A percentile compares a stretch with the other conserved stretches of the same genome.
Conservation (phyloP, 2,888 invertebrate genomes). For the Epistrophe eligans region DNA sequence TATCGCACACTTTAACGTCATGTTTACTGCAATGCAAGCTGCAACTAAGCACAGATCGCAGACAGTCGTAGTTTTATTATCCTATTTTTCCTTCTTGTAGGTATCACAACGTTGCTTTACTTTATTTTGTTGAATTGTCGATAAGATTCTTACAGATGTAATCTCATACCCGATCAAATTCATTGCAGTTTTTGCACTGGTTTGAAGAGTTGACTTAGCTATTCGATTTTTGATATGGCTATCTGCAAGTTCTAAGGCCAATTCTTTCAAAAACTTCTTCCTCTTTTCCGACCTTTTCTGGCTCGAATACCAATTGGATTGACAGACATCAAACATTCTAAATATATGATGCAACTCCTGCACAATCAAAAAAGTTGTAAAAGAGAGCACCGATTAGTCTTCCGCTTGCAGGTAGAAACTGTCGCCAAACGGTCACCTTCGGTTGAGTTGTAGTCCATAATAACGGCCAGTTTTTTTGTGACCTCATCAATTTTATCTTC, state of each 20-base stretch:
- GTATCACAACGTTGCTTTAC: slow-evolving; percentile 1
- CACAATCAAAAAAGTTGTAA: slow-evolving; percentile 4
- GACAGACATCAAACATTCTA: slow-evolving; percentile 25
- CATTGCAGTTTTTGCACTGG: not conserved
- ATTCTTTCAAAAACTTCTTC: slow-evolving; percentile 13
- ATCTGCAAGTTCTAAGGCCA: slow-evolving; percentile 23
- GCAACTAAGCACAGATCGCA: too few relatives aligned
- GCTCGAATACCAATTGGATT: slow-evolving; percentile 28
- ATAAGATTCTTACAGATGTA: not conserved
- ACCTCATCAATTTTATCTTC: too few relatives aligned
- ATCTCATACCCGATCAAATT: slow-evolving; percentile 14
- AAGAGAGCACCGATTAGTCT: slow-evolving; percentile 35
- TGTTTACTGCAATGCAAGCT: too few relatives aligned
- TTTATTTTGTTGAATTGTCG: too few relatives aligned
- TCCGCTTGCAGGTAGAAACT: slow-evolving; percentile 40
- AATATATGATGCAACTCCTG: slow-evolving; percentile 28
- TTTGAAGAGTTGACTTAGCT: slow-evolving; percentile 21
- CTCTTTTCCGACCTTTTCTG: slow-evolving; percentile 23
- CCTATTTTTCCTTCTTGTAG: not conserved
- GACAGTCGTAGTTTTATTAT: too few relatives aligned
- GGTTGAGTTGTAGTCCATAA: too few relatives aligned
- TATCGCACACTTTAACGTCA: too few relatives aligned
- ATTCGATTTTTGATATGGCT: not conserved
- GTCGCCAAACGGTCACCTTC: not conserved
- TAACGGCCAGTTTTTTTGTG: too few relatives aligned